Conservation (phyloP, 2,797 vertebrate genomes). For the Nyctibius grandis region DNA sequence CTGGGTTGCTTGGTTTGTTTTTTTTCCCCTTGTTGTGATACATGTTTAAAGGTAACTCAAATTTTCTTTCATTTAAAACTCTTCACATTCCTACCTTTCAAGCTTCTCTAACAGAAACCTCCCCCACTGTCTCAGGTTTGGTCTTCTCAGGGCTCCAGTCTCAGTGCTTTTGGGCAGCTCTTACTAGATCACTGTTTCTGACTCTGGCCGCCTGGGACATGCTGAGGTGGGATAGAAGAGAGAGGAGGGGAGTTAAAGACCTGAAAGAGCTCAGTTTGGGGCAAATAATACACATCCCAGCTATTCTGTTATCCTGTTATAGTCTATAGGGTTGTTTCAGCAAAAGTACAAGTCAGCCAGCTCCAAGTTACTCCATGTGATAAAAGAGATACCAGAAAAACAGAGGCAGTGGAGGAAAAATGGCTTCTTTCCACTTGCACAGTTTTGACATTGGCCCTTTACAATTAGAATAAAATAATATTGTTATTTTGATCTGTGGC, state of each 20-base stretch:
- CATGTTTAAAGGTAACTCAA: not conserved
- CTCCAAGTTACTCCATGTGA: not conserved
- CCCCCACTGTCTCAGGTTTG: not conserved
- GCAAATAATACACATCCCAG: not conserved
- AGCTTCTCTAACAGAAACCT: not conserved
- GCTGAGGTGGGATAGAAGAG: not conserved
- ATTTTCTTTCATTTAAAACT: not conserved
- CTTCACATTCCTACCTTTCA: not conserved
- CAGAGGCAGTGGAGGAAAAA: not conserved
- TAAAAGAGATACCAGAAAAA: not conserved
- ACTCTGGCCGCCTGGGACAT: not conserved
- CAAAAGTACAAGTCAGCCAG: not conserved
- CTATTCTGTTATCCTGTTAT: not conserved
- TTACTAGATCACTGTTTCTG: not conserved
- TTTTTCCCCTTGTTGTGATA: not conserved
- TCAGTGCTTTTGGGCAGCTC: not conserved
- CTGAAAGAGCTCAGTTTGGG: not conserved
- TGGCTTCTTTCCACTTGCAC: not conserved
- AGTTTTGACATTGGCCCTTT: not conserved
- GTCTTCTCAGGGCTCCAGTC: not conserved
- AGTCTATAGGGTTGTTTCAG: not conserved
- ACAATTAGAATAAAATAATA: not conserved
- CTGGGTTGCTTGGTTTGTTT: not conserved
- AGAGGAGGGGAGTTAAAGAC: not conserved
- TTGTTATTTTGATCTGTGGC: not conserved